A percentile compares a stretch with the other conserved stretches of the same genome.
These are phyloP conservation scores for Himalopsyche japonica DNA, from an alignment of 2,888 invertebrate genomes.

Conservation along the genomic window DNA sequence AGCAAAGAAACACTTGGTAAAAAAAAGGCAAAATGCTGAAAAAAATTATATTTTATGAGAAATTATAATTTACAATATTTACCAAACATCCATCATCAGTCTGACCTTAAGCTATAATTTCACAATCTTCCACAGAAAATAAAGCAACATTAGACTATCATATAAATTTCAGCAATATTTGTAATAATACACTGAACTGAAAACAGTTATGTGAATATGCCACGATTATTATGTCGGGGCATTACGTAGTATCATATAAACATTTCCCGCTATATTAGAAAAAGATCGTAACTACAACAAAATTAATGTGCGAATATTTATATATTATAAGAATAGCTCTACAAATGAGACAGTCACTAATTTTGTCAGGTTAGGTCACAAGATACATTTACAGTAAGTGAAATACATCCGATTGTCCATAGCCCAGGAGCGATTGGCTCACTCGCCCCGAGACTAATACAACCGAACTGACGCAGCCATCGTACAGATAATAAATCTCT, in stretches of 20 bases:
- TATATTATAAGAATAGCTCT: conserved; percentile 39
- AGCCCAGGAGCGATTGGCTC: conserved; percentile 38
- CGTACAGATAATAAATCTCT: conserved; percentile 27
- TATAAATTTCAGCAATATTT: conserved; percentile 61
- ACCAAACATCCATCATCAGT: conserved; percentile 64
- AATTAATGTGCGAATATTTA: conserved; percentile 39
- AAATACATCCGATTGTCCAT: conserved; percentile 37
- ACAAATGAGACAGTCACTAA: conserved; percentile 40
- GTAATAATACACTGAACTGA: conserved; percentile 56
- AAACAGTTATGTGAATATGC: conserved; percentile 43
- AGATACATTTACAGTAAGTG: conserved; percentile 35
- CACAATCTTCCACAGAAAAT: conserved; percentile 64
- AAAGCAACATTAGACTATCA: conserved; percentile 65
- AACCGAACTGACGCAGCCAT: conserved; percentile 32
- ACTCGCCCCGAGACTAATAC: conserved; percentile 34
- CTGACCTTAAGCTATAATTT: conserved; percentile 64
- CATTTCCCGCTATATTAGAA: conserved; percentile 37
- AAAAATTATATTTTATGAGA: conserved; percentile 66
- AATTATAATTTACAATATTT: conserved; percentile 65
- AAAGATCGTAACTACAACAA: conserved; percentile 39
- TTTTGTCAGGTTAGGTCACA: conserved; percentile 40
- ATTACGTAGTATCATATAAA: conserved; percentile 35
- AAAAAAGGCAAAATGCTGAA: conserved; percentile 52
- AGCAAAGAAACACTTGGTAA: conserved; percentile 13
- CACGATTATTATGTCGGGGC: conserved; percentile 34